phyloP scores from a whole-genome alignment of 1,140 invertebrate genomes.

The Batillaria attramentaria region DNA sequence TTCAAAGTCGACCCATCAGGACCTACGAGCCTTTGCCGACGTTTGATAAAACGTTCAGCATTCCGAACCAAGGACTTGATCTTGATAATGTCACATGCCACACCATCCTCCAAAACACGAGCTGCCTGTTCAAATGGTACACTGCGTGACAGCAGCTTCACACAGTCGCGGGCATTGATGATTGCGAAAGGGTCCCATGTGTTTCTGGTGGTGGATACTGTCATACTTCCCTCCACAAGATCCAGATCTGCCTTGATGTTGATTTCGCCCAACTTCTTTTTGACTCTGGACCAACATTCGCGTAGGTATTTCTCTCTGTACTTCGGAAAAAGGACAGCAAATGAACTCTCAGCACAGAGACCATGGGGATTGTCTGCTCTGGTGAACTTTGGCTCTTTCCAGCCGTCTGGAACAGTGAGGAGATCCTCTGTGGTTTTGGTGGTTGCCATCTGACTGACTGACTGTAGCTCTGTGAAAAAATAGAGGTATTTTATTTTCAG shows the following conservation, averaged over 20 bases:
- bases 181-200: constrained; percentile 99
- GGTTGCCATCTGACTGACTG: no score
- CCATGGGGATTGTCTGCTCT: constrained; percentile 93
- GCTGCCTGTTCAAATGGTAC: constrained; percentile 94
- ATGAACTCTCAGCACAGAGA: constrained; percentile 83
- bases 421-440: constrained; percentile 49
- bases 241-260: constrained; percentile 93
- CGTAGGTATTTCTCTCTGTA: constrained; percentile 97
- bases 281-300: constrained; percentile 95
- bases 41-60: constrained; percentile 96
- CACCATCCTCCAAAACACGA: constrained; percentile 84
- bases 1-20: constrained; percentile 97
- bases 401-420: constrained; percentile 71
- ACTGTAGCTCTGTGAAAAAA: no score
- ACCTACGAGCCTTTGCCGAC: constrained; percentile 94
- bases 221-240: constrained; percentile 95
- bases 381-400: constrained; percentile 91
- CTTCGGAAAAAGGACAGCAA: constrained; percentile 87
- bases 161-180: constrained; percentile 96
- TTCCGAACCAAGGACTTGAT: constrained; percentile 93
- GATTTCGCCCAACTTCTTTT: constrained; percentile 81
- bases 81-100: constrained; percentile 97
- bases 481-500: no score
- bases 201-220: constrained; percentile 94
- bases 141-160: constrained; percentile 94